Conservation (phyloP, 2,113 vertebrate species). For the Scolopax mira region DNA sequence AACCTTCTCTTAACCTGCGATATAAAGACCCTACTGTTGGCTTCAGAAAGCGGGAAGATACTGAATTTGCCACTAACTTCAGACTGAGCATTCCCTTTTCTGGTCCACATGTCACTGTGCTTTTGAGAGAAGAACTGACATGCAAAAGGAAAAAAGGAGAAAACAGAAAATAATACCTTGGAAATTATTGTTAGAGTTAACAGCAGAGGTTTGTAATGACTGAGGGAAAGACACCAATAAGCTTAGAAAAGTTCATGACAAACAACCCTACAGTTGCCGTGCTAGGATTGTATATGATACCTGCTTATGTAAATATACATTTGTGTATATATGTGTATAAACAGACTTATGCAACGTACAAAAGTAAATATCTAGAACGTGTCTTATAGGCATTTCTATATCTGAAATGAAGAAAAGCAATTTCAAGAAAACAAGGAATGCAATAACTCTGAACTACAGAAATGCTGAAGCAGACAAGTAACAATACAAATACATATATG, state of each 20-base stretch:
- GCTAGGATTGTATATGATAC: background rate
- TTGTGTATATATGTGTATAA: background rate
- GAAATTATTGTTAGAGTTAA: background rate
- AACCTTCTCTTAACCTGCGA: background rate
- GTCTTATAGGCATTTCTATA: background rate
- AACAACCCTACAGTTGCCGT: background rate
- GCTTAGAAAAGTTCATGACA: background rate
- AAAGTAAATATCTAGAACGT: accelerated
- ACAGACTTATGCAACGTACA: background rate
- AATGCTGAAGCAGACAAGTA: background rate
- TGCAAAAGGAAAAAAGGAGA: background rate
- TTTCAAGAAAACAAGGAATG: background rate
- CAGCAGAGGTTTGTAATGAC: background rate
- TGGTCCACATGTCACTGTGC: background rate
- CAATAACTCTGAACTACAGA: background rate
- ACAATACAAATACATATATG: background rate
- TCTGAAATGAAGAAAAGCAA: background rate
- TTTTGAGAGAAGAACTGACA: background rate
- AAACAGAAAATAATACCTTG: background rate
- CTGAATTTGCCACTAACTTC: background rate
- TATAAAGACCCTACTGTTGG: background rate
- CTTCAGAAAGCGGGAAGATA: background rate
- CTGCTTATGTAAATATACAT: background rate
- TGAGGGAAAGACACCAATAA: background rate
- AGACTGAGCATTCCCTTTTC: background rate